Conservation (phyloP, 1,140 invertebrate genomes). For the Akabosia matsudoensis region DNA sequence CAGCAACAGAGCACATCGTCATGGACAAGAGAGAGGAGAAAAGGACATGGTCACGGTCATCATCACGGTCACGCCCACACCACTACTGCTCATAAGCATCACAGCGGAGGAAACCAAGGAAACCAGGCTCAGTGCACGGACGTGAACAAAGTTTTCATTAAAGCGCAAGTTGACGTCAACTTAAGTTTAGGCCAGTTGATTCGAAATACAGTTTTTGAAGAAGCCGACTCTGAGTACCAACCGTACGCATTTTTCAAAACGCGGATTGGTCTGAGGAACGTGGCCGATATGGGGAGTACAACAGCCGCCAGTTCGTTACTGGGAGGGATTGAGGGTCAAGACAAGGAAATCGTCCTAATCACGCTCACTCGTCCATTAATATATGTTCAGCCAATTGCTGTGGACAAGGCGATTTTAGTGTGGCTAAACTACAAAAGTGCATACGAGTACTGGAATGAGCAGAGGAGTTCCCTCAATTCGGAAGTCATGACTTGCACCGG, state of each 20-base stretch:
- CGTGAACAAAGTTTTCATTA: constrained; percentile 79
- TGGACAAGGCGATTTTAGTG: constrained; percentile 93
- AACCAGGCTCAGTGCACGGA: not conserved
- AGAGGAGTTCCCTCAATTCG: constrained; percentile 79
- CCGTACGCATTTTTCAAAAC: constrained; percentile 97
- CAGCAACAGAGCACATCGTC: not conserved
- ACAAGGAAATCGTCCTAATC: constrained; percentile 91
- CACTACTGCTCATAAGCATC: too few species aligned
- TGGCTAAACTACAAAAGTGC: constrained; percentile 99
- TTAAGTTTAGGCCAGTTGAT: constrained; percentile 90
- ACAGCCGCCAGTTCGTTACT: not conserved
- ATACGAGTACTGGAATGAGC: constrained; percentile 98
- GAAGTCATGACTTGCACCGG: constrained; percentile 66
- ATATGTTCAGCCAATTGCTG: constrained; percentile 90
- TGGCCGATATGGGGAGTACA: constrained; percentile 4
- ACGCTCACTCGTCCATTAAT: constrained; percentile 85
- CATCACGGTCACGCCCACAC: not conserved
- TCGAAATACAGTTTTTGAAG: constrained; percentile 89
- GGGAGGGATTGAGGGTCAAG: constrained; percentile 49
- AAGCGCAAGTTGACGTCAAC: constrained; percentile 91
- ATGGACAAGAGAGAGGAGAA: not conserved
- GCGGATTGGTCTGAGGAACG: constrained; percentile 62
- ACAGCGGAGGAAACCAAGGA: not conserved
- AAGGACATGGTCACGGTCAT: constrained; percentile 5
- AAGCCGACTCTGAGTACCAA: constrained; percentile 93